These are phyloP conservation scores for Neodontobutis hainanensis DNA, from an alignment of 2,113 vertebrate genomes.

Conservation along the genomic window DNA sequence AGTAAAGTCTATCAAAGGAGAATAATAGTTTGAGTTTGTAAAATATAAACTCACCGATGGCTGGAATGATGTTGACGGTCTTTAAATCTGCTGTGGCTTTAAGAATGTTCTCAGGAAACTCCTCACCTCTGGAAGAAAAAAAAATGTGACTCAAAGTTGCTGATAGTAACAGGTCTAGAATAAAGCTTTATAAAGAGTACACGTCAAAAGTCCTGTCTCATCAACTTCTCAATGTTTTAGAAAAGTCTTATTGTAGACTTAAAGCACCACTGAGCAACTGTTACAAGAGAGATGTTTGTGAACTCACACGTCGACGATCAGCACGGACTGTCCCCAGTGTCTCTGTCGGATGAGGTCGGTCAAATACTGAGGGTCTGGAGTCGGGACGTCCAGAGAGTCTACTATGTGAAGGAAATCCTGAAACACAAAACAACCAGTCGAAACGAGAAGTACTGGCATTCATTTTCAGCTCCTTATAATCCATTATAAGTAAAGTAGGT, in stretches of 20 bases:
- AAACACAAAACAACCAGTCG: not conserved
- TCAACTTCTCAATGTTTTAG: too few species aligned
- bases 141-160: not conserved
- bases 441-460: not conserved
- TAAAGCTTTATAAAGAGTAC: too few species aligned
- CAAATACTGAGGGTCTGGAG: conserved; percentile 83
- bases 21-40: too few species aligned
- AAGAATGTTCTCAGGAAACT: conserved; percentile 81
- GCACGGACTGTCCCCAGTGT: conserved; percentile 84
- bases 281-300: not conserved
- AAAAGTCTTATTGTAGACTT: too few species aligned
- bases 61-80: conserved; percentile 85
- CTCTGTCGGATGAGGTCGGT: conserved; percentile 78
- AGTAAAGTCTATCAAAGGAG: not conserved
- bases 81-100: conserved; percentile 77
- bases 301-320: conserved; percentile 87
- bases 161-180: not conserved
- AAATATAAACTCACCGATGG: conserved; percentile 78
- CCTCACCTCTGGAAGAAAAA: conserved; percentile 73
- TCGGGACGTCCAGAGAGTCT: conserved; percentile 84
- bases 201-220: too few species aligned
- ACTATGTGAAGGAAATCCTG: conserved; percentile 85
- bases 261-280: too few species aligned
- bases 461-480: too few species aligned
- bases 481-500: too few species aligned